These are phyloP conservation scores for Enoplosus armatus DNA, from an alignment of 2,797 vertebrate genomes.

Conservation along the genomic window DNA sequence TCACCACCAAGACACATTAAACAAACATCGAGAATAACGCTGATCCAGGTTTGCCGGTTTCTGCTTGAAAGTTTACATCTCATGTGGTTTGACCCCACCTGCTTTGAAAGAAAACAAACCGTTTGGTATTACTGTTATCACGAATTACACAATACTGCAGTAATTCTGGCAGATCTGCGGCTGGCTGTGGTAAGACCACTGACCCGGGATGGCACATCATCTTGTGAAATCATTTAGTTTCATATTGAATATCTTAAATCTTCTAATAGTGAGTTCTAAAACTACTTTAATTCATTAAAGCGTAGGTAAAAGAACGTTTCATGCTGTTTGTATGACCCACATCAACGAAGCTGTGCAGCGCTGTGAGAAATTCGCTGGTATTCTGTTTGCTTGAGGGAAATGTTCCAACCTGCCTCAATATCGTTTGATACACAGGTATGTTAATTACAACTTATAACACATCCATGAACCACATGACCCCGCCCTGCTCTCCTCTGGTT, in stretches of 20 bases:
- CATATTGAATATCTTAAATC: too few relatives aligned
- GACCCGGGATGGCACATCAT: too few relatives aligned
- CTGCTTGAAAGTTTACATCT: not conserved
- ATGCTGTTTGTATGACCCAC: too few relatives aligned
- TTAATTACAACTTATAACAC: conserved; percentile 10
- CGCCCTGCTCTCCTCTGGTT: not conserved
- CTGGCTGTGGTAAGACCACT: not conserved
- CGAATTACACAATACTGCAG: too few relatives aligned
- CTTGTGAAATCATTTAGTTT: too few relatives aligned
- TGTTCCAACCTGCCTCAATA: conserved; percentile 17
- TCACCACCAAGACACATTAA: not conserved
- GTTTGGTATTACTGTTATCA: not conserved
- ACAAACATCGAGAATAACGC: not conserved
- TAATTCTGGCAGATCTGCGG: not conserved
- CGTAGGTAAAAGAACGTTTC: too few relatives aligned
- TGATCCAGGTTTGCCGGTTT: not conserved
- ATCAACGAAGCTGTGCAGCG: not conserved
- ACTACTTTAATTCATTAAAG: not conserved
- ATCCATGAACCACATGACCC: not conserved
- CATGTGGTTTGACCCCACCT: not conserved
- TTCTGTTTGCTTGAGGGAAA: not conserved
- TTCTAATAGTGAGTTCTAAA: not conserved
- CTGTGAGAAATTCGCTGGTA: not conserved
- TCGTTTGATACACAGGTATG: conserved; percentile 17
- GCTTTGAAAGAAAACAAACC: too few relatives aligned